phyloP scores from a whole-genome alignment of 2,113 vertebrate species.

The Scomber japonicus region DNA sequence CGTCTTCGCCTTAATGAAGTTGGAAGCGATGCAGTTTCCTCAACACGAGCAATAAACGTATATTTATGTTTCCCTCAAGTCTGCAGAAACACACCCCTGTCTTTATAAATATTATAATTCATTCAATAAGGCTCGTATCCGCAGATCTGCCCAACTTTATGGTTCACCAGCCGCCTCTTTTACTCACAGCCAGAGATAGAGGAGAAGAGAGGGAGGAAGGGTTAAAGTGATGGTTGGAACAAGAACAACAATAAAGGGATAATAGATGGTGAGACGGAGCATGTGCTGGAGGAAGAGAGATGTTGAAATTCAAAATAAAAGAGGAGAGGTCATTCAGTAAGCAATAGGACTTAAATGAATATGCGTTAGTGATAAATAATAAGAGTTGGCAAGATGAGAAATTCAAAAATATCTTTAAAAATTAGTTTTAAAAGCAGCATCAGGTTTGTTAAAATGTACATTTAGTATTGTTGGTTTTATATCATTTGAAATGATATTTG shows the following conservation, averaged over 20 bases:
- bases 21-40: conserved; percentile 1
- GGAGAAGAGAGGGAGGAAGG: too few species aligned
- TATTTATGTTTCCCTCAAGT: conserved; percentile 42
- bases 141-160: conserved; percentile 25
- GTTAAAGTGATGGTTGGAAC: not conserved
- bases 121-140: conserved; percentile 44
- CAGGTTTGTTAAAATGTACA: too few species aligned
- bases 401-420: too few species aligned
- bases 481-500: too few species aligned
- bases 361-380: too few species aligned
- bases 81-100: conserved; percentile 16
- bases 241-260: not conserved
- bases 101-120: conserved; percentile 57
- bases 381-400: too few species aligned
- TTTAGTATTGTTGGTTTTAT: too few species aligned
- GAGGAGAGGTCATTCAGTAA: too few species aligned
- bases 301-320: too few species aligned
- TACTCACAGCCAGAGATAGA: not conserved
- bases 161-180: not conserved
- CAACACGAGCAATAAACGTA: conserved; percentile 5
- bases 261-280: not conserved
- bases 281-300: too few species aligned
- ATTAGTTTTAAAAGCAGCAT: too few species aligned
- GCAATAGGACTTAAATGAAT: too few species aligned
- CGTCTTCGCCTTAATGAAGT: conserved; percentile 18